Evolutionary conservation across 2,888 invertebrate species (phyloP).

Genomic region (Dasysyrphus tricinctus): DNA sequence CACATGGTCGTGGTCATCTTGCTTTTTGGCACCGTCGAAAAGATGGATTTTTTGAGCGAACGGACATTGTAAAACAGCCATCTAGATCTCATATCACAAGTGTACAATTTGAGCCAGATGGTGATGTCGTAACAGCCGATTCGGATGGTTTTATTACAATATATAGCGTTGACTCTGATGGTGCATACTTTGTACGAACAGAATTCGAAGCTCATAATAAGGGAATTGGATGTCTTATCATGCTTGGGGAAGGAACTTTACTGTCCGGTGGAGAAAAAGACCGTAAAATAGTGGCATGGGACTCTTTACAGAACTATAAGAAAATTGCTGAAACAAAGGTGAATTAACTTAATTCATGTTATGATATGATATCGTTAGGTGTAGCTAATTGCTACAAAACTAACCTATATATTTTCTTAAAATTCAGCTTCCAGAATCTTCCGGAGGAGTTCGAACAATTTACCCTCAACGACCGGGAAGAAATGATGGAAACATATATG

Average conservation of each 20-base stretch:
- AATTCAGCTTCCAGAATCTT: constrained; percentile 89
- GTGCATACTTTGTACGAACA: constrained; percentile 94
- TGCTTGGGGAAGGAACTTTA: constrained; percentile 95
- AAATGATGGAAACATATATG: constrained; percentile 95
- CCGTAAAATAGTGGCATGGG: constrained; percentile 96
- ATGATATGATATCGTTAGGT: not conserved
- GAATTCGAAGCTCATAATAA: constrained; percentile 95
- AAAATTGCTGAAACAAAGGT: constrained; percentile 95
- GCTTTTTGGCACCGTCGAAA: constrained; percentile 96
- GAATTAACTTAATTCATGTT: not conserved
- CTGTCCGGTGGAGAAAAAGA: constrained; percentile 96
- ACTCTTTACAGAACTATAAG: constrained; percentile 94
- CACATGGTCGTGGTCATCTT: constrained; percentile 95
- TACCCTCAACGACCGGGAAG: constrained; percentile 94
- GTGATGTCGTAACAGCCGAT: constrained; percentile 96
- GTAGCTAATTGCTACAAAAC: not conserved
- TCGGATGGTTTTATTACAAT: constrained; percentile 96
- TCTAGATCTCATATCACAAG: constrained; percentile 93
- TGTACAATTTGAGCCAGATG: constrained; percentile 94
- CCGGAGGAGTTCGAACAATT: constrained; percentile 94
- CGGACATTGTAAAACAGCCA: constrained; percentile 95
- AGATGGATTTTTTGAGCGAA: constrained; percentile 95
- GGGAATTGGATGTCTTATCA: constrained; percentile 93
- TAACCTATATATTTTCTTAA: not conserved
- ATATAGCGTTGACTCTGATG: constrained; percentile 94